These are phyloP conservation scores for Siniperca obscura DNA, from an alignment of 2,797 vertebrate genomes.

Conservation along the genomic window DNA sequence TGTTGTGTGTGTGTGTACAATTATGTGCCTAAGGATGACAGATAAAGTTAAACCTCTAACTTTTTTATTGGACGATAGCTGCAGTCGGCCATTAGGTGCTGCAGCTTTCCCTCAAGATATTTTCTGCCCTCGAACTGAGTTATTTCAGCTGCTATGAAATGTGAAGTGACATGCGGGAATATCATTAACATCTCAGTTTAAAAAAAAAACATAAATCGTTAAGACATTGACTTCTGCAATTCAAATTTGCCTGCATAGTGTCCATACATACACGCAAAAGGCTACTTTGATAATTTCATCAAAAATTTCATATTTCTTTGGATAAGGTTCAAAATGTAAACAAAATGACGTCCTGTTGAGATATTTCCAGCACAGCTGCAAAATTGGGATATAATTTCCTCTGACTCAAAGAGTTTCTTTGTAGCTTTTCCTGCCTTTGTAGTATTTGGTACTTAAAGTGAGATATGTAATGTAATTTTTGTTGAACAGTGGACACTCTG, in stretches of 20 bases:
- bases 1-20: slow-evolving; percentile 19
- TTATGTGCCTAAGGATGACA: slow-evolving; percentile 47
- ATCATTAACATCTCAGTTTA: slow-evolving; percentile 38
- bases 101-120: slow-evolving; percentile 64
- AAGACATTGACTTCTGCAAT: background rate
- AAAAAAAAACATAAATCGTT: background rate
- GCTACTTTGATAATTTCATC: background rate
- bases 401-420: slow-evolving; percentile 8
- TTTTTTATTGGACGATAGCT: slow-evolving; percentile 55
- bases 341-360: background rate
- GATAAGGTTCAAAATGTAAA: background rate
- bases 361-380: background rate
- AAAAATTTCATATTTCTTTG: background rate
- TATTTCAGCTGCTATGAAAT: slow-evolving; percentile 56
- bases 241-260: slow-evolving; percentile 15
- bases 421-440: background rate
- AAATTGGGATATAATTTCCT: background rate
- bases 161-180: slow-evolving; percentile 20
- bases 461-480: background rate
- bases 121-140: slow-evolving; percentile 30
- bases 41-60: slow-evolving; percentile 52
- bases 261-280: background rate
- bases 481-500: slow-evolving; percentile 2
- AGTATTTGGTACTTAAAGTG: background rate
- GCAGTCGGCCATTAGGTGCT: slow-evolving; percentile 60